Percentiles rank a stretch among this genome's conserved stretches.
phyloP scores from a whole-genome alignment of 2,797 vertebrate species.

The Sebastes taczanowskii region DNA sequence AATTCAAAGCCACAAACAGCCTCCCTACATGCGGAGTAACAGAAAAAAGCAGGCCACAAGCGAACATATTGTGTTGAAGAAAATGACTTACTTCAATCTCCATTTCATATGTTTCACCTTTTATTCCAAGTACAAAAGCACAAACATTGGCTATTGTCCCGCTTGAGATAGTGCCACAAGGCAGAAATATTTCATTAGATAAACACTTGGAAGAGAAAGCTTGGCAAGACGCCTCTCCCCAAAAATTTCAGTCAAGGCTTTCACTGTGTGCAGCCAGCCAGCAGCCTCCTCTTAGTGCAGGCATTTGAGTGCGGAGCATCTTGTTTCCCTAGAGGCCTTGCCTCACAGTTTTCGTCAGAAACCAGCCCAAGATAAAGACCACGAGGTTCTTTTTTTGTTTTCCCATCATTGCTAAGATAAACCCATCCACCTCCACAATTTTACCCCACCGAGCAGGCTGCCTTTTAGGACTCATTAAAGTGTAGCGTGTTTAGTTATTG shows the following conservation, averaged over 20 bases:
- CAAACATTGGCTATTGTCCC: conserved; percentile 73
- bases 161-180: conserved; percentile 64
- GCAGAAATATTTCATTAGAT: conserved; percentile 80
- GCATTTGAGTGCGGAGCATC: conserved; percentile 60
- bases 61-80: conserved; percentile 58
- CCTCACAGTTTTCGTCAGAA: conserved; percentile 52
- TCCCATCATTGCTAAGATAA: conserved; percentile 45
- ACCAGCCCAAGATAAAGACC: conserved; percentile 56
- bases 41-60: conserved; percentile 27
- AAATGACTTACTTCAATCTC: conserved; percentile 57
- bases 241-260: conserved; percentile 63
- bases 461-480: conserved; percentile 63
- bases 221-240: conserved; percentile 65
- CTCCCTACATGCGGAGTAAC: conserved; percentile 2
- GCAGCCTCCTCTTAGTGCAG: conserved; percentile 59
- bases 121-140: conserved; percentile 70
- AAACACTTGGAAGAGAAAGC: conserved; percentile 76
- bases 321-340: conserved; percentile 57
- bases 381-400: conserved; percentile 49
- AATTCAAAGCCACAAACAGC: conserved; percentile 14
- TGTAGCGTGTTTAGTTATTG: conserved; percentile 53
- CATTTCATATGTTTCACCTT: conserved; percentile 72
- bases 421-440: conserved; percentile 54
- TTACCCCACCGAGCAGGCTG: conserved; percentile 40
- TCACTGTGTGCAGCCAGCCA: conserved; percentile 61